Evolutionary conservation across 2,113 vertebrate genomes (phyloP), one percentile per base, ranked within the genome.

Genomic region (Hystrix brachyura): DNA sequence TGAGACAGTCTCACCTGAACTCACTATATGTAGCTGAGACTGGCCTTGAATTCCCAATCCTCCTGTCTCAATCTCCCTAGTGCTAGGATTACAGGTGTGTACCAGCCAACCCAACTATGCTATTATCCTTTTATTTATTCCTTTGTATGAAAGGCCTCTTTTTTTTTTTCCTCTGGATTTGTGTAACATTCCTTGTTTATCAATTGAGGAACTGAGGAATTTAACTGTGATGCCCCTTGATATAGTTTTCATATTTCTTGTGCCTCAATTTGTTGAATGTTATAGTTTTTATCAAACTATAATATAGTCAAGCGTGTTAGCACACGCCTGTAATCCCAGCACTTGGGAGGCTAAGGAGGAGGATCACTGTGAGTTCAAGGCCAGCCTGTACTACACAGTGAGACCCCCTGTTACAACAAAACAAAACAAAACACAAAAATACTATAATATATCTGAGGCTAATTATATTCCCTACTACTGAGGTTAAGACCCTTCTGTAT

Each of bases 401-500:
- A 12, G 55, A 57, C 55, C 55, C 55, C 38, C 38, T 38, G 38
- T 38, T 38, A 38, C 38, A 38, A 38, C 38, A 38, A 38, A 38
- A 38, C 38, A 38, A 38, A 38, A 38, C 38, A 38, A 38, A 38
- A 38, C 38, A 38, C 38, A 38, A 38, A 38, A 38, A 38, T 38
- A 38, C 38, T 38, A 38, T 38, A 38, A 38, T 38, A 38, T 38
- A n/a, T n/a, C n/a, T n/a, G 38, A 38, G 38, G 38, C 62, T 38
- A 81, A 60, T 69, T 79, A 71, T 88, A 87, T 60, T 88, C 51
- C 72, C 27, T 60, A 57, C 32, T 59, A 93, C 64, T 88, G 67
- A 76, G 34, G 46, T 38, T 29, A 94, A 59, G 23, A 62, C 9
- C 12, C 64, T 72, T 88, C 23, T 81, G 34, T 87, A 48, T 64